These are phyloP conservation scores for Tetragnatha versicolor DNA, from an alignment of 1,140 invertebrate genomes.

Conservation along the genomic window DNA sequence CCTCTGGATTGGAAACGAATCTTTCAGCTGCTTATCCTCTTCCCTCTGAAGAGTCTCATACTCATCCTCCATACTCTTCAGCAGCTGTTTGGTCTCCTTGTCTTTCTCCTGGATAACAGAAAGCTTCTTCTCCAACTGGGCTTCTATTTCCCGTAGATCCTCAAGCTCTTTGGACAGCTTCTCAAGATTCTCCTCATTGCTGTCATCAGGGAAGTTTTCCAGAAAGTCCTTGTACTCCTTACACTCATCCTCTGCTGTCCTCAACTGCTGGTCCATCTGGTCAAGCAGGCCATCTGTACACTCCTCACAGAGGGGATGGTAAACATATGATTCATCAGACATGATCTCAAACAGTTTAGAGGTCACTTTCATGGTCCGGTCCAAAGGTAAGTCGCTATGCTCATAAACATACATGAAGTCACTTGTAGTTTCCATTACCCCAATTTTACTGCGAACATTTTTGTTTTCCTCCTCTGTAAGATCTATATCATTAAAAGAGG, in stretches of 20 bases:
- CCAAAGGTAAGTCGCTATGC: slow-evolving; percentile 69
- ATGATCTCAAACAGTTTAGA: slow-evolving; percentile 89
- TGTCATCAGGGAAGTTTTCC: slow-evolving; percentile 69
- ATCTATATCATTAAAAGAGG: slow-evolving; percentile 81
- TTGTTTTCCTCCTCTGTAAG: slow-evolving; percentile 64
- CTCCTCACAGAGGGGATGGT: slow-evolving; percentile 97
- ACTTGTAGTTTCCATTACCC: slow-evolving; percentile 79
- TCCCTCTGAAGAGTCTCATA: slow-evolving; percentile 79
- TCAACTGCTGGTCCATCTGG: slow-evolving; percentile 88
- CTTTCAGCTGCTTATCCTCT: slow-evolving; percentile 87
- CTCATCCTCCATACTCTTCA: slow-evolving; percentile 77
- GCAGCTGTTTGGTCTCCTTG: slow-evolving; percentile 75
- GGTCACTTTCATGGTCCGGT: slow-evolving; percentile 74
- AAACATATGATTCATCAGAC: slow-evolving; percentile 90
- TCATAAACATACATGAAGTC: slow-evolving; percentile 88
- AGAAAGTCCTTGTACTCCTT: slow-evolving; percentile 77
- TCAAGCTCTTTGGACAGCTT: slow-evolving; percentile 81
- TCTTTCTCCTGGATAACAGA: slow-evolving; percentile 80
- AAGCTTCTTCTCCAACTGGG: slow-evolving; percentile 72
- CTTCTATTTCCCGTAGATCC: slow-evolving; percentile 78
- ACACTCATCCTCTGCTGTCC: slow-evolving; percentile 86
- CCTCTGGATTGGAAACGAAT: slow-evolving; percentile 85
- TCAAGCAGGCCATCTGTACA: slow-evolving; percentile 92
- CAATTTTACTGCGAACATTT: slow-evolving; percentile 65
- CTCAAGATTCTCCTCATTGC: slow-evolving; percentile 75